A percentile compares a stretch with the other conserved stretches of the same genome.
Evolutionary conservation across 2,888 invertebrate genomes (phyloP).

Genomic region (Apotomis turbidana): DNA sequence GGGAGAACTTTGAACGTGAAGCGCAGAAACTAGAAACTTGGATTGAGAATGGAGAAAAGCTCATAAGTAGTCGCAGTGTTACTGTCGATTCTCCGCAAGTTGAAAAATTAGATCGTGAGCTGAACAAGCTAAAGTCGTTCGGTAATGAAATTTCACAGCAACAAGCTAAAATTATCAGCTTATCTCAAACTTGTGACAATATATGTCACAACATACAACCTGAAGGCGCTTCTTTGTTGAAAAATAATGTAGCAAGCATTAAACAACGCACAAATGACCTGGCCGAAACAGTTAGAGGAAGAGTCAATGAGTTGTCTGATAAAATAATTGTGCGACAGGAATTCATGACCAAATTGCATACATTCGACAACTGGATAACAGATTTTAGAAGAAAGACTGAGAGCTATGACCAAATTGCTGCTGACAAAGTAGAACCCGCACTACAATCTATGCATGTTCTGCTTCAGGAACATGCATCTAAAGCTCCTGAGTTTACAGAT

Average conservation of each 20-base stretch:
- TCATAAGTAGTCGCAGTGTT: constrained; percentile 82
- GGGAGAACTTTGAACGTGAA: constrained; percentile 92
- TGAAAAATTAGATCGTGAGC: constrained; percentile 89
- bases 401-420: constrained; percentile 91
- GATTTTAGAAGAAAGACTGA: constrained; percentile 88
- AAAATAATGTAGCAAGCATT: constrained; percentile 88
- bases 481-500: constrained; percentile 89
- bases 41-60: constrained; percentile 87
- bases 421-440: constrained; percentile 91
- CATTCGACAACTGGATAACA: constrained; percentile 92
- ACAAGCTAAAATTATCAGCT: constrained; percentile 90
- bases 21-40: constrained; percentile 90
- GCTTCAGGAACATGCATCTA: constrained; percentile 93
- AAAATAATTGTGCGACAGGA: constrained; percentile 92
- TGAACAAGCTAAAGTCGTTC: constrained; percentile 90
- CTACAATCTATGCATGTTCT: constrained; percentile 91
- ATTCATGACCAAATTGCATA: constrained; percentile 90
- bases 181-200: constrained; percentile 91
- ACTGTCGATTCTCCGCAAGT: constrained; percentile 88
- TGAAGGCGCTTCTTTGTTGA: constrained; percentile 89
- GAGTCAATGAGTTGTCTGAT: constrained; percentile 92
- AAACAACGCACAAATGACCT: constrained; percentile 89
- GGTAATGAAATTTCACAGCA: constrained; percentile 94
- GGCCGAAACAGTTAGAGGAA: constrained; percentile 89
- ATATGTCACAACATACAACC: constrained; percentile 90